Base-by-base conservation (phyloP, 2,888 invertebrate genomes). In the Drosophila prolongata region DNA sequence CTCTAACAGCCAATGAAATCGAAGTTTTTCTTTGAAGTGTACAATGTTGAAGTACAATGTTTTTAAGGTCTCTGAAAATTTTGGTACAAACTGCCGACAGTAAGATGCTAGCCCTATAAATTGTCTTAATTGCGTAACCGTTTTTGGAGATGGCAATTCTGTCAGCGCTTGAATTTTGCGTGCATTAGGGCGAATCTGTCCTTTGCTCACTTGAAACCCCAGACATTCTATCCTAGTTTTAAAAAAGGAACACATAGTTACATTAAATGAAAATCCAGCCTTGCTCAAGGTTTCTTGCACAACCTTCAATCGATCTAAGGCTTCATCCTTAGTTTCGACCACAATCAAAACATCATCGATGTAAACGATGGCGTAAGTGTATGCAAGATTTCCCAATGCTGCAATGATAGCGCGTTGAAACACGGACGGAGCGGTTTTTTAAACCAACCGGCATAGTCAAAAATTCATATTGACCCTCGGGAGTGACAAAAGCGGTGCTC, bases 21-120 rank as follows among this genome's bases (percentile, higher is more conserved):
- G 11, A 3, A 24, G n/a, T 27, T 56, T n/a, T 65, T 57, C 34
- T 65, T 46, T 9, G 56, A 56, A 10, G 44, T 64, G 2, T 16
- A 16, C 16, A 16, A 16, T 16, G 16, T 16, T 16, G 16, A 16
- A 52, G 57, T 42, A 49, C 49, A 58, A 42, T 9, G 40, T 30
- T 14, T 42, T 49, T 5, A 49, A n/a, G 2, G 30, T 40, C n/a
- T 49, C 34, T 0, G 49, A 58, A 16, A 58, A 58, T 49, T 42
- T 40, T 49, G 49, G 49, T 6, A 49, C 27, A 10, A 56, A 38
- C 27, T 47, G 46, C 11, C 56, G 13, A 44, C 47, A 56, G 35
- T 35, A 35, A 35, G 35, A 35, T 14, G 40, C 40, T 40, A 40
- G 6, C 2, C 40, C 14, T 2, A 14, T 40, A 2, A 14, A 40